These are phyloP conservation scores for Protophormia terraenovae DNA, from an alignment of 2,888 invertebrate genomes.

Conservation along the genomic window DNA sequence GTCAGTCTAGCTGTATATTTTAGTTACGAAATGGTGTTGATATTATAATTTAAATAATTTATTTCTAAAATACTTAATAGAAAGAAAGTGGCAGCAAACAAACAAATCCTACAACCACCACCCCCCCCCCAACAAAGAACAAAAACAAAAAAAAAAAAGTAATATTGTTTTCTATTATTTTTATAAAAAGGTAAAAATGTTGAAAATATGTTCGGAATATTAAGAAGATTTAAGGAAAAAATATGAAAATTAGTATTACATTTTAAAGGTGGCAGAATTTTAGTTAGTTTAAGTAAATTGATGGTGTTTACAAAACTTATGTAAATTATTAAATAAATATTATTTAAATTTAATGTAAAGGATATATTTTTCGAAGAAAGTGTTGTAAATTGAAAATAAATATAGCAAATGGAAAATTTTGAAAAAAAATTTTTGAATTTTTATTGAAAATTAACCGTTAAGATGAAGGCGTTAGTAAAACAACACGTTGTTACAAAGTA, in stretches of 20 bases:
- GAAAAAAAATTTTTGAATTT: no score
- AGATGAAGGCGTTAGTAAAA: no score
- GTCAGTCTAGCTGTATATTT: neutral
- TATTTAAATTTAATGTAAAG: no score
- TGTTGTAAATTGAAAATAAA: no score
- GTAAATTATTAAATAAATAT: neutral
- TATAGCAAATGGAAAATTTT: no score
- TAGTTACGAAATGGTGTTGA: constrained; percentile 9
- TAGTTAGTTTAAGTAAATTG: neutral
- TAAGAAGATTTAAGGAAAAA: constrained; percentile 6
- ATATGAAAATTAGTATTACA: neutral
- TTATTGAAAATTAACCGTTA: no score
- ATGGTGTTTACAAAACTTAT: neutral
- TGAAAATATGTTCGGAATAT: constrained; percentile 25
- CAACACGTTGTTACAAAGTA: no score
- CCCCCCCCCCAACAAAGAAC: neutral
- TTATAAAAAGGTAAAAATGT: neutral
- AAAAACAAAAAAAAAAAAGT: no score
- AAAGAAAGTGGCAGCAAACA: neutral
- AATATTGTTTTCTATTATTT: constrained; percentile 13
- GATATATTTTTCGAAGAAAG: no score
- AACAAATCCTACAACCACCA: no score
- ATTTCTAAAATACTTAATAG: constrained; percentile 28
- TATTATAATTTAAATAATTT: constrained; percentile 44
- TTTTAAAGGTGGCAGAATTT: neutral